These are phyloP conservation scores for Pampus argenteus DNA, from an alignment of 2,797 vertebrate genomes.

Conservation along the genomic window DNA sequence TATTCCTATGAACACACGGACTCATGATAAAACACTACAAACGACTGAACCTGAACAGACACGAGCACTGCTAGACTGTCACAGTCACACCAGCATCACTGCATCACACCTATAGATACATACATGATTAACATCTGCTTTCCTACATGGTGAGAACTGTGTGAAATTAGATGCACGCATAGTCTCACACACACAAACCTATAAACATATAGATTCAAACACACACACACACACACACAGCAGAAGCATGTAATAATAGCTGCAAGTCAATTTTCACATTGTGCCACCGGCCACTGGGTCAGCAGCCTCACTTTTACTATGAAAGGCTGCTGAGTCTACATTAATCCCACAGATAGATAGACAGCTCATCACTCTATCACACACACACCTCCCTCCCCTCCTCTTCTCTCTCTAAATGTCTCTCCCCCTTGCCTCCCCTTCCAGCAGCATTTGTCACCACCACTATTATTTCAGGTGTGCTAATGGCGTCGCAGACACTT, in stretches of 20 bases:
- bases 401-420: conserved; percentile 25
- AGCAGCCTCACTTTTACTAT: conserved; percentile 67
- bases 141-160: conserved; percentile 47
- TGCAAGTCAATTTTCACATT: conserved; percentile 80
- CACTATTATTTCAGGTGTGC: conserved; percentile 88
- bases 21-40: conserved; percentile 43
- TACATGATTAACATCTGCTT: conserved; percentile 72
- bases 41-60: conserved; percentile 20
- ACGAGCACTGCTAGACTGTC: conserved; percentile 31
- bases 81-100: conserved; percentile 38
- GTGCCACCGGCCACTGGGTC: conserved; percentile 65
- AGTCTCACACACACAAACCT: conserved; percentile 8
- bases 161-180: conserved; percentile 48
- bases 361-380: conserved; percentile 56
- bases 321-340: conserved; percentile 70
- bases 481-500: conserved; percentile 83
- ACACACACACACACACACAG: conserved; percentile 15
- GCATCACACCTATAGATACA: conserved; percentile 66
- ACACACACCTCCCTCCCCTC: conserved; percentile 43
- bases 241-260: conserved; percentile 52
- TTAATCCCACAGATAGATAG: conserved; percentile 64
- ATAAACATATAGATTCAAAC: conserved; percentile 25
- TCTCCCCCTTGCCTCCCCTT: conserved; percentile 61
- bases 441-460: conserved; percentile 76
- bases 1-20: conserved; percentile 51